A percentile compares a stretch with the other conserved stretches of the same genome.
These are phyloP conservation scores for Bursaphelenchus okinawaensis DNA, from an alignment of 2,888 invertebrate genomes.

Conservation along the genomic window DNA sequence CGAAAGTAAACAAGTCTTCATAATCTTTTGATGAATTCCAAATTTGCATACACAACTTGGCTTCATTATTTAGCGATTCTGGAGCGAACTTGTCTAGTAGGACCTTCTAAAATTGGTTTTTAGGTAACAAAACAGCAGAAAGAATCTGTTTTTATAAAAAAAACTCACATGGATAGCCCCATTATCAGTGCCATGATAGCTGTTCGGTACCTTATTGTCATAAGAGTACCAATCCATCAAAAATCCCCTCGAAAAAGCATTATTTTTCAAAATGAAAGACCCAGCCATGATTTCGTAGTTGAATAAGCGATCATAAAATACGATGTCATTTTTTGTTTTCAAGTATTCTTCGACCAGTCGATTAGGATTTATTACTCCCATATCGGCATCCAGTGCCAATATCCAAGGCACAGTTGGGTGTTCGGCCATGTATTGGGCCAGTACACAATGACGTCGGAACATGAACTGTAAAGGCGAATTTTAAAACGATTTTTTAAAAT, in stretches of 20 bases:
- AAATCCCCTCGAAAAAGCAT: constrained; percentile 23
- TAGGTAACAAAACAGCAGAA: constrained; percentile 4
- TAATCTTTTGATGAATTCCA: constrained; percentile 18
- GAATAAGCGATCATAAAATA: constrained; percentile 52
- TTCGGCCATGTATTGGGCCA: constrained; percentile 21
- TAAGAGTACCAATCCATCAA: constrained; percentile 32
- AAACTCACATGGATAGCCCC: constrained; percentile 41
- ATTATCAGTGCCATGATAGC: constrained; percentile 39
- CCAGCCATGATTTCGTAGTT: constrained; percentile 55
- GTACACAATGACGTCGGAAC: constrained; percentile 50
- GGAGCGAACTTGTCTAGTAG: constrained; percentile 27
- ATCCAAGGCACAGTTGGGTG: constrained; percentile 27
- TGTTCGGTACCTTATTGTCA: constrained; percentile 24
- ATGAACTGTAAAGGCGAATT: constrained; percentile 37
- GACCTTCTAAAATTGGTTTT: constrained; percentile 7
- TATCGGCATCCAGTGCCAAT: constrained; percentile 41
- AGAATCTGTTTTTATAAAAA: not conserved
- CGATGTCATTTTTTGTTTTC: constrained; percentile 26
- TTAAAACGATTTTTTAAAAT: constrained; percentile 5
- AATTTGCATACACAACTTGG: not conserved
- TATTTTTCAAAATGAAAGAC: constrained; percentile 33
- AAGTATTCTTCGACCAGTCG: constrained; percentile 41
- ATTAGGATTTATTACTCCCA: constrained; percentile 39
- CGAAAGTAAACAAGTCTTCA: constrained; percentile 38
- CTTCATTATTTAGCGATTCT: constrained; percentile 5